phyloP scores from a whole-genome alignment of 2,113 vertebrate genomes.

The Macquaria australasica region DNA sequence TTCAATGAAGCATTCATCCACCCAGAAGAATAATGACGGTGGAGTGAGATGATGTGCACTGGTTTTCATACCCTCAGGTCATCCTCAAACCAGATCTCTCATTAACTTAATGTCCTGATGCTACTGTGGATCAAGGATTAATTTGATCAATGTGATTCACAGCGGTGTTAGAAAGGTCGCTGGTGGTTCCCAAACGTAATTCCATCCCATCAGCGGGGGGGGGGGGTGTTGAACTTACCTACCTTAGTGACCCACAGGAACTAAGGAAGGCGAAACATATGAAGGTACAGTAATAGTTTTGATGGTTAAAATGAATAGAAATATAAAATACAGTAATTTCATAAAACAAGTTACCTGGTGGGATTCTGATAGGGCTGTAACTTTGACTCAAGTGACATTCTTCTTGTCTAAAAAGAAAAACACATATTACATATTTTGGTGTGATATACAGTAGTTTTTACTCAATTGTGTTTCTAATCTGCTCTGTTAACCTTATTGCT shows the following conservation, averaged over 20 bases:
- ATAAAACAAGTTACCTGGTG: conserved; percentile 54
- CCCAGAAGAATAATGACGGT: conserved; percentile 16
- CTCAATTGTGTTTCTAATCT: not conserved
- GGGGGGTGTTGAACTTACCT: not conserved
- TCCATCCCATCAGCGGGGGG: not conserved
- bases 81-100: conserved; percentile 36
- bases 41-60: conserved; percentile 17
- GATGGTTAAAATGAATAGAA: not conserved
- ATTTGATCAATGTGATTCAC: conserved; percentile 66
- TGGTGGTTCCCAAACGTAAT: conserved; percentile 21
- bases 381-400: conserved; percentile 59
- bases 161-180: conserved; percentile 40
- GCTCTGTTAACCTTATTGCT: not conserved
- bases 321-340: not conserved
- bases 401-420: conserved; percentile 40
- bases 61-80: conserved; percentile 51
- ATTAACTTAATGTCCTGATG: conserved; percentile 58
- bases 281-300: not conserved
- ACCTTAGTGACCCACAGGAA: conserved; percentile 1
- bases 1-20: conserved; percentile 24
- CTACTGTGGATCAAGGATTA: conserved; percentile 44
- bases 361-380: conserved; percentile 36
- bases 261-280: not conserved
- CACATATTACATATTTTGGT: not conserved
- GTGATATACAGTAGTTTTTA: not conserved